Conservation (phyloP, 2,797 vertebrate genomes). For the Ptychadena robeensis region DNA sequence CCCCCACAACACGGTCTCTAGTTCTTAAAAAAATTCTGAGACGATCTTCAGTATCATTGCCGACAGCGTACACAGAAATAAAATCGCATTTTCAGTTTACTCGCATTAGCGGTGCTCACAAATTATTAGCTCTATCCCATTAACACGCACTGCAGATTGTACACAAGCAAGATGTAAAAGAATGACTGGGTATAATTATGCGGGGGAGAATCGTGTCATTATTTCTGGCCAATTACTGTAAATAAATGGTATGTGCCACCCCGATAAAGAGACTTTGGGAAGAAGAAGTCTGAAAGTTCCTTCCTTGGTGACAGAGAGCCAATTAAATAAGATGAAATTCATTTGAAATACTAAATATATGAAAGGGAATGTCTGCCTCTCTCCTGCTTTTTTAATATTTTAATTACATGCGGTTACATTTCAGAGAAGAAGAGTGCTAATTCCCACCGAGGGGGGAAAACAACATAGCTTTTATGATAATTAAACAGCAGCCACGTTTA, state of each 20-base stretch:
- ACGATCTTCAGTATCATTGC: neutral
- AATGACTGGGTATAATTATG: neutral
- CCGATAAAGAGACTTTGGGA: constrained; percentile 13
- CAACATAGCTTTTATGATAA: constrained; percentile 36
- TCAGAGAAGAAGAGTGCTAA: constrained; percentile 24
- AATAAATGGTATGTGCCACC: constrained; percentile 4
- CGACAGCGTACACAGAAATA: neutral
- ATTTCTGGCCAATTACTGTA: constrained; percentile 28
- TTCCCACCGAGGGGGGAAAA: constrained; percentile 12
- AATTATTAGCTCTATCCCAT: neutral
- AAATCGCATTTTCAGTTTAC: neutral
- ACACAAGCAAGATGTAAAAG: constrained; percentile 8
- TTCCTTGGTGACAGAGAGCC: constrained; percentile 5
- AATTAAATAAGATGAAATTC: constrained; percentile 34
- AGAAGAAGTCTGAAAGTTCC: constrained; percentile 14
- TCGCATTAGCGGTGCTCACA: constrained; percentile 3
- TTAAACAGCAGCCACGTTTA: constrained; percentile 24
- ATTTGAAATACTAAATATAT: constrained; percentile 4
- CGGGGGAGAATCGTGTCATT: constrained; percentile 11
- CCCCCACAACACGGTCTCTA: neutral
- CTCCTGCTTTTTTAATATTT: constrained; percentile 20
- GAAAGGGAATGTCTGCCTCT: constrained; percentile 15
- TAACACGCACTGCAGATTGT: neutral
- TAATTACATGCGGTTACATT: constrained; percentile 31
- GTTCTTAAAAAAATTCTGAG: neutral